Base-by-base conservation (phyloP, 2,797 vertebrate genomes). In the Kryptolebias ocellatus region DNA sequence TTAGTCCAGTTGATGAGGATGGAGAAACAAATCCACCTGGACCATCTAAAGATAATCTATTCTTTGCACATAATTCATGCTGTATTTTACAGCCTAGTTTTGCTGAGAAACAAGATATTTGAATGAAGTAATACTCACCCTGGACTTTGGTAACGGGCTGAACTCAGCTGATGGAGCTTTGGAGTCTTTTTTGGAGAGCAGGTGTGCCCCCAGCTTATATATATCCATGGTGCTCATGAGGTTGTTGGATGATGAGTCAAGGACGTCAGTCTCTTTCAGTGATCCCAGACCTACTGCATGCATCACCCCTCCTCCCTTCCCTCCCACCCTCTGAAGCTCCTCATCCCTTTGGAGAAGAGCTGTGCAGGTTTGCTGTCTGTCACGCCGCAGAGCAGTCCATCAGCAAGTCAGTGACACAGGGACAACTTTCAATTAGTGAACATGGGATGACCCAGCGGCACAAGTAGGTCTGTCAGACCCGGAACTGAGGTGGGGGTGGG, bases 331-430 rank as follows among this genome's bases (percentile, higher is more conserved):
- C 53, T 67, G 31, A 76, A 67, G 60, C 68, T 64, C 31, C 71
- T 53, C 67, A 59, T 63, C 66, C 66, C 70, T 83, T 69, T 63
- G 37, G 74, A 86, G 80, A 79, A 81, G 67, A 71, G 57, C 74
- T 55, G 72, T 81, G 67, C 73, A 57, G 64, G 75, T 85, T 87
- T 85, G 56, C 69, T 76, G 77, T 87, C 70, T 76, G 90, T 90
- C 94, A 94, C 91, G 91, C 75, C 87, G 80, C 78, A 83, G 79
- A 81, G 84, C 88, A 79, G 81, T 95, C 87, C 85, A 93, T 95
- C 94, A 93, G 60, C 57, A 29, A 80, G 69, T 76, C 78, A 66
- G 37, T 89, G 92, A 91, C 92, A 87, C 39, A 53, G 9, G 44
- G 80, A 84, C 79, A 74, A 83, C 87, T 90, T 92, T 87, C 89